These are phyloP conservation scores for Trachymyrmex septentrionalis DNA, from an alignment of 1,140 invertebrate species.

Conservation along the genomic window DNA sequence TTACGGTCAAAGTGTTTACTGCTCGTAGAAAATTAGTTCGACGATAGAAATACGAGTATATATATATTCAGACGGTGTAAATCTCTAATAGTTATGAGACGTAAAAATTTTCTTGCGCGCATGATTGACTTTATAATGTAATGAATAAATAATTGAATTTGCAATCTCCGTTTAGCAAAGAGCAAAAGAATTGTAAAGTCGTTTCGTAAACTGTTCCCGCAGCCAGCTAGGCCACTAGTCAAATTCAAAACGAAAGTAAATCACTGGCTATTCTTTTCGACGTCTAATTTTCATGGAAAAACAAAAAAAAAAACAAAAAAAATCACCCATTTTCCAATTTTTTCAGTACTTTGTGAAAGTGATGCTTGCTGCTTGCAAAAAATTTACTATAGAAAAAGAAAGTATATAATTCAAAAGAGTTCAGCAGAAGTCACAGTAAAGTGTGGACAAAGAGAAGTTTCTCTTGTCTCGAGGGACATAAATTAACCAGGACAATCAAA, in stretches of 20 bases:
- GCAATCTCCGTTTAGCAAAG: too few relatives aligned
- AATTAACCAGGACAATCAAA: conserved; percentile 55
- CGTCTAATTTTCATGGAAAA: neutral
- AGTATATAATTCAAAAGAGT: neutral
- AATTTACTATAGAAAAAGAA: neutral
- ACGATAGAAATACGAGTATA: too few relatives aligned
- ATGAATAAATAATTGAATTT: too few relatives aligned
- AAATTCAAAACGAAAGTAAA: neutral
- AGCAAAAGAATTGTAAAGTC: too few relatives aligned
- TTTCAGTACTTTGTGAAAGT: neutral
- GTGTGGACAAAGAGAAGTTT: neutral
- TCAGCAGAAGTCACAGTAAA: neutral
- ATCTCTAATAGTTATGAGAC: too few relatives aligned
- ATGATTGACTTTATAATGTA: too few relatives aligned
- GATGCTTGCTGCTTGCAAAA: neutral
- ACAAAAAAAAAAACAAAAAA: neutral
- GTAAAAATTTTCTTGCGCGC: too few relatives aligned
- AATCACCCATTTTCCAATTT: neutral
- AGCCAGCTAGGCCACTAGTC: too few relatives aligned
- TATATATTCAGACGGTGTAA: too few relatives aligned
- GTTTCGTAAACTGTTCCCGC: neutral
- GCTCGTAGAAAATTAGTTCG: too few relatives aligned
- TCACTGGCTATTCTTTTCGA: neutral
- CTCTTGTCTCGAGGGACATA: conserved; percentile 28
- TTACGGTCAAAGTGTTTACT: too few relatives aligned